Evolutionary conservation across 2,797 vertebrate genomes (phyloP).

Genomic region (Numenius phaeopus): DNA sequence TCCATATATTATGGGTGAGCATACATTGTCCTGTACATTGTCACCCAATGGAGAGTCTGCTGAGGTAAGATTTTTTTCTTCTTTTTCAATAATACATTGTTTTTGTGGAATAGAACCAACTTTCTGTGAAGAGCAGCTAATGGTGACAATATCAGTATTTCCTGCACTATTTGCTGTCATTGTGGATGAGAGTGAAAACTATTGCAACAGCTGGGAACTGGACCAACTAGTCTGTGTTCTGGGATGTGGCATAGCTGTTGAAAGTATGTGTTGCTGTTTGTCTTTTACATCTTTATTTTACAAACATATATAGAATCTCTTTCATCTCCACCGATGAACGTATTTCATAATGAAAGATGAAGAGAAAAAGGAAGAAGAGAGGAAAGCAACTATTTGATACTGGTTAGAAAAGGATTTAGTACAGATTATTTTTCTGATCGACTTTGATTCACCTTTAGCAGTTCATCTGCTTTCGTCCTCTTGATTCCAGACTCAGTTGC

Average conservation of each 20-base stretch:
- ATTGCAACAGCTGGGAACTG: not conserved
- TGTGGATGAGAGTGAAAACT: not conserved
- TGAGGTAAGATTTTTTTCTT: conserved; percentile 41
- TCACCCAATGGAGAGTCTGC: conserved; percentile 47
- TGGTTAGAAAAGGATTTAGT: not conserved
- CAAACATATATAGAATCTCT: rapidly evolving
- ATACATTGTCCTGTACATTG: conserved; percentile 61
- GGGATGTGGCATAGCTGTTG: not conserved
- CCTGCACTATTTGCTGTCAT: not conserved
- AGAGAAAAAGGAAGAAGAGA: not conserved
- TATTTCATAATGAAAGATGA: not conserved
- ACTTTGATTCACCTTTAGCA: not conserved
- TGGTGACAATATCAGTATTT: not conserved
- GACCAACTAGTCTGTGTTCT: not conserved
- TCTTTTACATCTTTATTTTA: not conserved
- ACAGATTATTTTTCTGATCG: too few species aligned
- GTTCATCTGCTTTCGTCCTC: not conserved
- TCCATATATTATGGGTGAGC: conserved; percentile 74
- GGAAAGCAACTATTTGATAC: not conserved
- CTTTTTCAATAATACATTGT: not conserved
- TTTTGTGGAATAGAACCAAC: not conserved
- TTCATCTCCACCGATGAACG: not conserved
- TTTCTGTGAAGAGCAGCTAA: not conserved
- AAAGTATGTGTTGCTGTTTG: not conserved
- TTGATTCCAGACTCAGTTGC: not conserved